Percentiles rank a stretch among this genome's conserved stretches.
Evolutionary conservation across 2,113 vertebrate species (phyloP).

Genomic region (Pomatostomus ruficeps): DNA sequence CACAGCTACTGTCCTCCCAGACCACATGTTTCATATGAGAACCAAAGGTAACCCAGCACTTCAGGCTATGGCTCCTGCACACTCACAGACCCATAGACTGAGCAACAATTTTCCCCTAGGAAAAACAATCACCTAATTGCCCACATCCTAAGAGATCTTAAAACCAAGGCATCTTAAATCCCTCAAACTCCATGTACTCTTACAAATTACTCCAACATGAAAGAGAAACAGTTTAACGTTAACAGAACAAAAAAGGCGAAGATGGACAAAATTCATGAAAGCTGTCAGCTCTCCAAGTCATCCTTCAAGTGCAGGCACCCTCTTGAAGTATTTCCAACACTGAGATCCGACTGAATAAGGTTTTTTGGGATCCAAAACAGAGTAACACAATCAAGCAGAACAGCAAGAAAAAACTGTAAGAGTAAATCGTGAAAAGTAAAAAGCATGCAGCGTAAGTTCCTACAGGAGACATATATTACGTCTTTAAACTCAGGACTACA

Average conservation of each 20-base stretch:
- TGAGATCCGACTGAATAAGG: neutral
- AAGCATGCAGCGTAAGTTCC: neutral
- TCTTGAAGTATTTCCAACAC: neutral
- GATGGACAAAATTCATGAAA: neutral
- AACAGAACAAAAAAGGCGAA: neutral
- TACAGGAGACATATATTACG: neutral
- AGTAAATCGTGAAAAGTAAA: neutral
- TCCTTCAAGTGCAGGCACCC: neutral
- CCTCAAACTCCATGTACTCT: neutral
- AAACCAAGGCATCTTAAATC: neutral
- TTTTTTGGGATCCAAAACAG: neutral
- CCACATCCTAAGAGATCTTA: neutral
- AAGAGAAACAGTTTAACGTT: neutral
- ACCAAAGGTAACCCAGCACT: neutral
- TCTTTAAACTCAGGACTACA: neutral
- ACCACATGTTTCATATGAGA: neutral
- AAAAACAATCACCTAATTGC: neutral
- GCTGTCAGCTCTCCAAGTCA: neutral
- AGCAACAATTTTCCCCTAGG: neutral
- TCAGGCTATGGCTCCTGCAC: neutral
- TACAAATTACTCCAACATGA: neutral
- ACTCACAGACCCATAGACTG: accelerated
- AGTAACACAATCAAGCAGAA: neutral
- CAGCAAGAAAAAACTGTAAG: neutral
- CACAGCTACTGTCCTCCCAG: neutral